Evolutionary conservation across 2,113 vertebrate species (phyloP).

Genomic region (Triplophysa tibetana): DNA sequence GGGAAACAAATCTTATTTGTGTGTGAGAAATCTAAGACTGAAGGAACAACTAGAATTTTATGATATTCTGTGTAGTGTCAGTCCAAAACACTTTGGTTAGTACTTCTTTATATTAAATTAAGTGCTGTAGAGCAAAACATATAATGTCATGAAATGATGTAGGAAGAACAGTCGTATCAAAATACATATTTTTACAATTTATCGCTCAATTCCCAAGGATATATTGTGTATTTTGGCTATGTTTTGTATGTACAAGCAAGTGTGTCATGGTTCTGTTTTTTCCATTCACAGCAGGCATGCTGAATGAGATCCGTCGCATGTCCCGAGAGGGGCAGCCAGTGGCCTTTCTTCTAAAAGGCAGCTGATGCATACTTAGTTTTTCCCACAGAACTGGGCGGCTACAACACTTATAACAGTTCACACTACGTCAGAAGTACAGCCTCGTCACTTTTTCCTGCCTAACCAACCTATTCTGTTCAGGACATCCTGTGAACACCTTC

Average conservation of each 20-base stretch:
- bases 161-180: neutral
- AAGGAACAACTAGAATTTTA: slow-evolving; percentile 4
- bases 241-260: slow-evolving; percentile 18
- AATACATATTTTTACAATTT: neutral
- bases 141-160: neutral
- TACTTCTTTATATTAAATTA: neutral
- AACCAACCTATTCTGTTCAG: slow-evolving; percentile 30
- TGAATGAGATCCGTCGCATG: slow-evolving; percentile 50
- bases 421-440: slow-evolving; percentile 61
- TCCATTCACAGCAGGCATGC: slow-evolving; percentile 53
- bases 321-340: slow-evolving; percentile 59
- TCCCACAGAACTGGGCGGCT: slow-evolving; percentile 67
- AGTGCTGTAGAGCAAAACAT: neutral
- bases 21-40: neutral
- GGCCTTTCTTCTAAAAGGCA: slow-evolving; percentile 64
- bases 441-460: slow-evolving; percentile 29
- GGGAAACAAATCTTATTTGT: neutral
- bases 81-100: neutral
- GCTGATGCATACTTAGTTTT: slow-evolving; percentile 67
- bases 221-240: slow-evolving; percentile 4
- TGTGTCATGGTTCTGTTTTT: slow-evolving; percentile 50
- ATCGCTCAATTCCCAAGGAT: neutral
- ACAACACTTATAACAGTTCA: slow-evolving; percentile 1
- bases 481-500: slow-evolving; percentile 45
- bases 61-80: slow-evolving; percentile 27